phyloP scores from a whole-genome alignment of 1,140 invertebrate genomes.

The Cheumatopsyche charites region DNA sequence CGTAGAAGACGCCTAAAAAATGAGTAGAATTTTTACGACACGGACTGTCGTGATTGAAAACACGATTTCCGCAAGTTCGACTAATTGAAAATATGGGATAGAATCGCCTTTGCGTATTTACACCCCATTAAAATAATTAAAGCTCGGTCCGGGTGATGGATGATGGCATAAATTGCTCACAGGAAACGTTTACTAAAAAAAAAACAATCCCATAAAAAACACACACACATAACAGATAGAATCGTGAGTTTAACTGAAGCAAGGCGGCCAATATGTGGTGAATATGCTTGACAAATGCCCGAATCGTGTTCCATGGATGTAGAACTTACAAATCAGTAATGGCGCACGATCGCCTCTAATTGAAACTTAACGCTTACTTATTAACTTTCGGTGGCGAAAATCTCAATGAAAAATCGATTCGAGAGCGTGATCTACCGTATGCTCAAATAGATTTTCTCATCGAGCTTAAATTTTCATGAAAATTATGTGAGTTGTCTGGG shows the following conservation, averaged over 20 bases:
- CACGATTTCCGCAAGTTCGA: slow-evolving; percentile 3
- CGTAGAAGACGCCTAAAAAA: not conserved
- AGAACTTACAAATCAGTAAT: slow-evolving; percentile 42
- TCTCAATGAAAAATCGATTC: slow-evolving; percentile 15
- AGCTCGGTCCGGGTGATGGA: slow-evolving; percentile 4
- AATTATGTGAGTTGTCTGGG: not conserved
- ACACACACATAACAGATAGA: not conserved
- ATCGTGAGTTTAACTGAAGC: slow-evolving; percentile 11
- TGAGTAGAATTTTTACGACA: not conserved
- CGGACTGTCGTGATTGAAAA: not conserved
- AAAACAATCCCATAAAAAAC: not conserved
- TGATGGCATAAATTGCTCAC: not conserved
- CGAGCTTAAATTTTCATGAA: not conserved
- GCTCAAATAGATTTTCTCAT: not conserved
- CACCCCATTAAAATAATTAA: slow-evolving; percentile 34
- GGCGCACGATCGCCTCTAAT: slow-evolving; percentile 36
- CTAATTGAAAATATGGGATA: slow-evolving; percentile 10
- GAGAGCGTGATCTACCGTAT: slow-evolving; percentile 3
- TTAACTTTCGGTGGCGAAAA: slow-evolving; percentile 46
- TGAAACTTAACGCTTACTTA: slow-evolving; percentile 40
- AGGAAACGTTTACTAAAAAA: not conserved
- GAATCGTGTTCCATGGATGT: slow-evolving; percentile 45
- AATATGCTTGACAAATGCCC: slow-evolving; percentile 43
- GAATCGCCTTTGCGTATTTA: slow-evolving; percentile 20
- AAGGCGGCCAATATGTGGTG: slow-evolving; percentile 1